Percentiles rank a stretch among this genome's conserved stretches.
Conservation (phyloP, 2,113 vertebrate species). For the Bufo bufo region DNA sequence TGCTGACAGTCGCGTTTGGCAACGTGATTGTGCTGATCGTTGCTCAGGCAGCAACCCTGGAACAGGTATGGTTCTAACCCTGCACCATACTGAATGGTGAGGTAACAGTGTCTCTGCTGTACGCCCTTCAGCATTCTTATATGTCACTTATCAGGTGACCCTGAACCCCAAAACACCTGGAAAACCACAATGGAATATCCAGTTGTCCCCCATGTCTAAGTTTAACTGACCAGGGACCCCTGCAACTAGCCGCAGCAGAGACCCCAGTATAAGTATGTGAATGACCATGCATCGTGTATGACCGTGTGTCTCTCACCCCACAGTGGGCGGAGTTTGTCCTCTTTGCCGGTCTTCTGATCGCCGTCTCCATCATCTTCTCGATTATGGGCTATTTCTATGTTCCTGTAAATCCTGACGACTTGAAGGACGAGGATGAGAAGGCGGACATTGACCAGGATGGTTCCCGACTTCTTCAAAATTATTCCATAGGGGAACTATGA, state of each 20-base stretch:
- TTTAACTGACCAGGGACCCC: too few relatives aligned
- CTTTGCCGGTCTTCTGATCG: slow-evolving; percentile 85
- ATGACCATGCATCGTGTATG: too few relatives aligned
- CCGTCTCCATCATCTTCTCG: slow-evolving; percentile 90
- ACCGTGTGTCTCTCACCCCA: slow-evolving; percentile 45
- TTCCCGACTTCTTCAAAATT: slow-evolving; percentile 61
- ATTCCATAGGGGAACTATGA: slow-evolving; percentile 61
- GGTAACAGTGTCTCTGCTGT: too few relatives aligned
- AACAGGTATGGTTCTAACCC: slow-evolving; percentile 80
- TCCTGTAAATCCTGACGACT: slow-evolving; percentile 77
- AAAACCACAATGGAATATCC: too few relatives aligned
- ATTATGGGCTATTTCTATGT: slow-evolving; percentile 92
- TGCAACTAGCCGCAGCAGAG: too few relatives aligned
- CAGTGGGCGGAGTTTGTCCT: slow-evolving; percentile 96
- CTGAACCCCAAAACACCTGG: too few relatives aligned
- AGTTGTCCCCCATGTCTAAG: too few relatives aligned
- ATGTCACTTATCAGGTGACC: too few relatives aligned
- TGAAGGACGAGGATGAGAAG: slow-evolving; percentile 68
- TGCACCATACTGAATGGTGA: too few relatives aligned
- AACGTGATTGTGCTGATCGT: slow-evolving; percentile 93
- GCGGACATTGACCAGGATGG: not conserved
- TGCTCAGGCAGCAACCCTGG: slow-evolving; percentile 86
- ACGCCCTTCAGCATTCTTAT: too few relatives aligned
- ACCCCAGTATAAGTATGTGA: too few relatives aligned
- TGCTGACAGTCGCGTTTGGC: slow-evolving; percentile 92